A percentile compares a stretch with the other conserved stretches of the same genome.
These are phyloP conservation scores for Pterois miles DNA, from an alignment of 2,797 vertebrate species.

Conservation along the genomic window DNA sequence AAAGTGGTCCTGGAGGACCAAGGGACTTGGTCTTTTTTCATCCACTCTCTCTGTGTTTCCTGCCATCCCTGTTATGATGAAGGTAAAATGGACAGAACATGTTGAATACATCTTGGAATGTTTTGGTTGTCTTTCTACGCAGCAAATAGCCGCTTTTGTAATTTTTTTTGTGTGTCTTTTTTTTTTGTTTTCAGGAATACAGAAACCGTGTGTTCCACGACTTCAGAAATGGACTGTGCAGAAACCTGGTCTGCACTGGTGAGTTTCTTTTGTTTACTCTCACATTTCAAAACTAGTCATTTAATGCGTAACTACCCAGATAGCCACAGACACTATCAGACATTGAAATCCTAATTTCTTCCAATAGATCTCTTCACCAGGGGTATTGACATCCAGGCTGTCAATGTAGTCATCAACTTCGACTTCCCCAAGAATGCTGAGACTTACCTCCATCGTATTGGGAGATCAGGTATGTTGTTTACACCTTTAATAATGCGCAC, in stretches of 20 bases:
- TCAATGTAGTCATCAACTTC: constrained; percentile 89
- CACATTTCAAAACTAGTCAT: accelerated
- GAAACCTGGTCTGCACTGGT: constrained; percentile 88
- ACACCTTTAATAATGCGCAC: not conserved
- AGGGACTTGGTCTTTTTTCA: accelerated
- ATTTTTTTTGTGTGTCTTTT: not conserved
- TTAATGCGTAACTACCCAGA: not conserved
- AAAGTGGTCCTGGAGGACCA: no score
- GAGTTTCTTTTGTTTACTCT: not conserved
- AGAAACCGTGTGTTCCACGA: constrained; percentile 88
- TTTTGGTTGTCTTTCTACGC: not conserved
- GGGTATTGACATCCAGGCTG: constrained; percentile 89
- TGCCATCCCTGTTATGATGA: not conserved
- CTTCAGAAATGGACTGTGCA: constrained; percentile 87
- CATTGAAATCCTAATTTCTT: not conserved
- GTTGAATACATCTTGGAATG: not conserved
- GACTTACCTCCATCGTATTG: constrained; percentile 88
- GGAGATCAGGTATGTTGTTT: constrained; percentile 81
- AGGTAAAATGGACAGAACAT: not conserved
- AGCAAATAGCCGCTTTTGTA: not conserved
- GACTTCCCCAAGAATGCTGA: constrained; percentile 88
- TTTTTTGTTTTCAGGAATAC: constrained; percentile 79
- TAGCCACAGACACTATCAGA: not conserved
- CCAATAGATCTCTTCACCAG: constrained; percentile 86
- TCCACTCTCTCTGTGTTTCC: not conserved